Conservation (phyloP, 1,140 invertebrate species). For the Ruditapes philippinarum region DNA sequence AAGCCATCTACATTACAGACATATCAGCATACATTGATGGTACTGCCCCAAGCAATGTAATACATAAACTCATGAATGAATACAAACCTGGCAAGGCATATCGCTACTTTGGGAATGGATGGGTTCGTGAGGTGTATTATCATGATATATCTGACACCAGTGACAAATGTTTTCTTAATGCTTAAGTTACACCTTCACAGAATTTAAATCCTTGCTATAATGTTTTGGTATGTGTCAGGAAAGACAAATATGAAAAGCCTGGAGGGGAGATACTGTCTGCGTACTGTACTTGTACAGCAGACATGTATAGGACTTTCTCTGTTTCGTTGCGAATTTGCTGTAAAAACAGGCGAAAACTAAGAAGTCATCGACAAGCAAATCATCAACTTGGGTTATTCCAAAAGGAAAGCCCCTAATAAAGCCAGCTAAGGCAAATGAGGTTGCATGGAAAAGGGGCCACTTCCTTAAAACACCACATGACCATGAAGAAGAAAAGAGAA, state of each 20-base stretch:
- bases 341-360: background rate
- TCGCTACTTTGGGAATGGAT: constrained; percentile 55
- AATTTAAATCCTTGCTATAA: constrained; percentile 41
- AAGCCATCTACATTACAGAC: constrained; percentile 43
- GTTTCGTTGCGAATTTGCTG: constrained; percentile 50
- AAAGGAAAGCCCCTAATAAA: constrained; percentile 20
- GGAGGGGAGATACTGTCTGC: constrained; percentile 39
- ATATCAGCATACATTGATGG: constrained; percentile 10
- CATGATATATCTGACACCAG: constrained; percentile 19
- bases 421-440: background rate
- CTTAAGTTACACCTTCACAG: constrained; percentile 57
- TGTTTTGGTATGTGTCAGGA: constrained; percentile 43
- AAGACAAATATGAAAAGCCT: background rate
- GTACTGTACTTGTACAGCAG: constrained; percentile 57
- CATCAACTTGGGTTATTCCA: constrained; percentile 46
- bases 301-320: constrained; percentile 41
- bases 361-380: background rate
- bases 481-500: background rate
- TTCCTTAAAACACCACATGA: background rate
- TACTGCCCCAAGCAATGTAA: background rate
- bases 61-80: constrained; percentile 8
- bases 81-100: constrained; percentile 66
- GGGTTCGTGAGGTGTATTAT: constrained; percentile 46
- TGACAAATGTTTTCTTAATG: constrained; percentile 54
- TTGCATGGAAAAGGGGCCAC: constrained; percentile 3